Percentiles rank a stretch among this genome's conserved stretches.
These are phyloP conservation scores for Myotis daubentonii DNA, from an alignment of 2,797 vertebrate species.

Conservation along the genomic window DNA sequence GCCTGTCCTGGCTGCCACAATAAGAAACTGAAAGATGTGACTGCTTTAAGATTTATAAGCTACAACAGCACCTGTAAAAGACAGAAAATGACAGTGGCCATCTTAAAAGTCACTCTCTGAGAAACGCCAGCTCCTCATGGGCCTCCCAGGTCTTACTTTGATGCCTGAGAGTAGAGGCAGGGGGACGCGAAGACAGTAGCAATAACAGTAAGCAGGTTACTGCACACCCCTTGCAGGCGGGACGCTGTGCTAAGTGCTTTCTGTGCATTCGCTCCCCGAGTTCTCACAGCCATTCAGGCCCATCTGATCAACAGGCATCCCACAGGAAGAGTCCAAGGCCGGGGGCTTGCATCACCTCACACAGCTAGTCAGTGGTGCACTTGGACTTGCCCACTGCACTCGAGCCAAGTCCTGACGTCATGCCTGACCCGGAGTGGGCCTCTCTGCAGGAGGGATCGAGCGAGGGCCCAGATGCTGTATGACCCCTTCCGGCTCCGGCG, in stretches of 20 bases:
- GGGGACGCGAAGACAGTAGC: not conserved
- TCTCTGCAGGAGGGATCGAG: not conserved
- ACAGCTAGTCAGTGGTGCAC: accelerated
- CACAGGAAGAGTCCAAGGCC: not conserved
- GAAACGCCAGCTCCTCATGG: not conserved
- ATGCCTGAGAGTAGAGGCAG: not conserved
- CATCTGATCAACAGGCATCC: accelerated
- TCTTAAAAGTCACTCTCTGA: not conserved
- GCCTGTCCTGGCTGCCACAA: not conserved
- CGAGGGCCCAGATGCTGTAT: accelerated
- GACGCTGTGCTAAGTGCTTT: not conserved
- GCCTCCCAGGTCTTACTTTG: accelerated
- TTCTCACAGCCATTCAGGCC: not conserved
- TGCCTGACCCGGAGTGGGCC: accelerated
- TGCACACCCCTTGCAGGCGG: too few relatives aligned
- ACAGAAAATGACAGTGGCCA: not conserved
- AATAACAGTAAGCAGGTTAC: accelerated
- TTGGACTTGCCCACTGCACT: not conserved
- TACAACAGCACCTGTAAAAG: not conserved
- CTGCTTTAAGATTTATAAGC: not conserved
- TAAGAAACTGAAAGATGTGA: not conserved
- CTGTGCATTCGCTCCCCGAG: accelerated
- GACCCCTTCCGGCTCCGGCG: not conserved
- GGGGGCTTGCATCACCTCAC: accelerated
- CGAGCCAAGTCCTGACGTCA: accelerated